Evolutionary conservation across 1,140 invertebrate genomes (phyloP).

Genomic region (Drosophila subobscura): DNA sequence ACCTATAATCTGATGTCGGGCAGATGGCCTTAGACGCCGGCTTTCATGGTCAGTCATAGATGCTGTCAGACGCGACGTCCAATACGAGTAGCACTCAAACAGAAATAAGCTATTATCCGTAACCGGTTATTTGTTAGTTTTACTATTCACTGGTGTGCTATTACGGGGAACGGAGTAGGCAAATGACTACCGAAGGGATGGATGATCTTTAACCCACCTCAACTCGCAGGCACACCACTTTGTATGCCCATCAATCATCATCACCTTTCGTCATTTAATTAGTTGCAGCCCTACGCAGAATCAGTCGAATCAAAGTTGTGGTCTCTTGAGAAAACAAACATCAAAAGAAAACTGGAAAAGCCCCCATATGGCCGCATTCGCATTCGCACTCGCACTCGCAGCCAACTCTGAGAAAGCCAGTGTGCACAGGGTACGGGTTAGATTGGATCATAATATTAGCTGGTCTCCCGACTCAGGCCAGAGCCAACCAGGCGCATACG

Average conservation of each 20-base stretch:
- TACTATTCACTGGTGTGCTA: constrained; percentile 25
- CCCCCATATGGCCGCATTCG: not conserved
- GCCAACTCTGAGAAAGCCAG: not conserved
- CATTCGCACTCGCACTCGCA: not conserved
- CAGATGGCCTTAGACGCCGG: constrained; percentile 12
- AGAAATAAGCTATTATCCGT: constrained; percentile 29
- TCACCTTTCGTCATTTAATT: constrained; percentile 20
- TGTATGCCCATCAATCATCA: constrained; percentile 19
- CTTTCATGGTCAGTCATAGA: constrained; percentile 68
- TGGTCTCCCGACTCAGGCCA: not conserved
- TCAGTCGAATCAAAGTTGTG: constrained; percentile 1
- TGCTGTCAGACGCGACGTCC: constrained; percentile 21
- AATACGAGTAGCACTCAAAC: constrained; percentile 13
- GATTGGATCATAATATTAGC: constrained; percentile 10
- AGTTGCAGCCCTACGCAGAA: not conserved
- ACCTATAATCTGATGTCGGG: constrained; percentile 7
- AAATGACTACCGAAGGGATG: constrained; percentile 30
- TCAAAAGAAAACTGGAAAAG: constrained; percentile 49
- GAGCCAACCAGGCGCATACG: constrained; percentile 43
- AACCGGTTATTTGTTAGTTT: constrained; percentile 57
- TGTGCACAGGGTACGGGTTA: constrained; percentile 10
- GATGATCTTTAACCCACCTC: constrained; percentile 29
- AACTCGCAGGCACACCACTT: no score
- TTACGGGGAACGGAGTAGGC: constrained; percentile 41
- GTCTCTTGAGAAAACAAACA: constrained; percentile 20